A percentile compares a stretch with the other conserved stretches of the same genome.
Evolutionary conservation across 2,113 vertebrate species (phyloP).

Genomic region (Butastur rufipennis): DNA sequence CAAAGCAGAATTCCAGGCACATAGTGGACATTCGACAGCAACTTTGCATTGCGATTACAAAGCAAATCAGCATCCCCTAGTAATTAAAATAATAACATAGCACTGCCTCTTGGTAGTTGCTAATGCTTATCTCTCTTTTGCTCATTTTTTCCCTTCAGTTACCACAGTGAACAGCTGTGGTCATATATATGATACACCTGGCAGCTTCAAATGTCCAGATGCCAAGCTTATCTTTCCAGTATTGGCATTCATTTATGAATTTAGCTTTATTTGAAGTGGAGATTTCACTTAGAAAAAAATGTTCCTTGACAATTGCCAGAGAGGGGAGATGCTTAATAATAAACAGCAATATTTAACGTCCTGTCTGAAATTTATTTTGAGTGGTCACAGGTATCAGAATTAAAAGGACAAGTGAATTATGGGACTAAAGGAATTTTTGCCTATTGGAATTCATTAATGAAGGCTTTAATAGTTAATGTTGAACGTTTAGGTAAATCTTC

Average conservation of each 20-base stretch:
- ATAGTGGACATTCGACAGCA: conserved; percentile 17
- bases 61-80: not conserved
- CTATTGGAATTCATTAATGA: not conserved
- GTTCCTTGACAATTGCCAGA: not conserved
- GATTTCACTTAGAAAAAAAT: not conserved
- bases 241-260: not conserved
- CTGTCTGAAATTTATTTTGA: not conserved
- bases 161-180: conserved; percentile 32
- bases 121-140: not conserved
- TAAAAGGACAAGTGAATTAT: not conserved
- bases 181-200: conserved; percentile 18
- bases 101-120: conserved; percentile 7
- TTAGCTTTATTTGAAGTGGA: not conserved
- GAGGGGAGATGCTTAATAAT: not conserved
- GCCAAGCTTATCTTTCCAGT: conserved; percentile 3
- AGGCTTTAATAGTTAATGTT: not conserved
- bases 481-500: not conserved
- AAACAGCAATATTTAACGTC: not conserved
- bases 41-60: not conserved
- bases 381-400: not conserved
- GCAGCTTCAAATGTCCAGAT: conserved; percentile 28
- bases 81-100: conserved; percentile 53
- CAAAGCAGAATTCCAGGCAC: not conserved
- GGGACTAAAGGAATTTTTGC: not conserved
- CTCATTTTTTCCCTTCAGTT: not conserved